Percentiles rank a stretch among this genome's conserved stretches.
Conservation (phyloP, 2,797 vertebrate species). For the Falco peregrinus region DNA sequence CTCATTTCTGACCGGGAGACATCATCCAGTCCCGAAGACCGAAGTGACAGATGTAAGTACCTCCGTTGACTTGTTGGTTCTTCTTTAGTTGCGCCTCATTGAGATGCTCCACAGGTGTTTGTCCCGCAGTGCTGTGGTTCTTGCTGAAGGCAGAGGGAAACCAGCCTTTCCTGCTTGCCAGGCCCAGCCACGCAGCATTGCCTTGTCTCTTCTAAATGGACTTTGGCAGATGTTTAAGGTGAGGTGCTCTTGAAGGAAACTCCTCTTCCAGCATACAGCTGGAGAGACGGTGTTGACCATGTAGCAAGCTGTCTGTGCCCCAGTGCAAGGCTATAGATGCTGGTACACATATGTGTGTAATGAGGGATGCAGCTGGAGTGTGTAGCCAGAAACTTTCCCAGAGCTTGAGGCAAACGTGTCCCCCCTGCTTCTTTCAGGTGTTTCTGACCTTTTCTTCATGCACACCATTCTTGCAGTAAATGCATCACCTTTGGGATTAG, state of each 20-base stretch:
- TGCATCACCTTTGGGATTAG: neutral
- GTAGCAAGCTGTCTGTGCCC: neutral
- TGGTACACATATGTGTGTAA: neutral
- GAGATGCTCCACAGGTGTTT: constrained; percentile 62
- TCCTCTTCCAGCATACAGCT: neutral
- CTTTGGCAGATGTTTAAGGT: neutral
- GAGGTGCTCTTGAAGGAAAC: neutral
- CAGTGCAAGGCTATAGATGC: neutral
- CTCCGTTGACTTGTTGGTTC: constrained; percentile 11
- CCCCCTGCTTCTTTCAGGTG: neutral
- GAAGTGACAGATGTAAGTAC: constrained; percentile 98
- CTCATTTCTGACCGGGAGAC: constrained; percentile 98
- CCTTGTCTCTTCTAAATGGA: constrained; percentile 10
- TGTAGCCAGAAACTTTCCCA: neutral
- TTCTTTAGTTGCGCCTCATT: neutral
- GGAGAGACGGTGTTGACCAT: neutral
- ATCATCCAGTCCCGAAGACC: constrained; percentile 96
- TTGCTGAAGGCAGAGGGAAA: neutral
- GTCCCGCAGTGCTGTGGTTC: neutral
- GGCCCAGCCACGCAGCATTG: neutral
- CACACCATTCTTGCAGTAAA: neutral
- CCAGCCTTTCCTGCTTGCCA: neutral
- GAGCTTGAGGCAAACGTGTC: neutral
- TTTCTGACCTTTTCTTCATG: neutral
- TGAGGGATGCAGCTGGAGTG: neutral